Conservation (phyloP, 1,140 invertebrate genomes). For the Subanguina moxae region DNA sequence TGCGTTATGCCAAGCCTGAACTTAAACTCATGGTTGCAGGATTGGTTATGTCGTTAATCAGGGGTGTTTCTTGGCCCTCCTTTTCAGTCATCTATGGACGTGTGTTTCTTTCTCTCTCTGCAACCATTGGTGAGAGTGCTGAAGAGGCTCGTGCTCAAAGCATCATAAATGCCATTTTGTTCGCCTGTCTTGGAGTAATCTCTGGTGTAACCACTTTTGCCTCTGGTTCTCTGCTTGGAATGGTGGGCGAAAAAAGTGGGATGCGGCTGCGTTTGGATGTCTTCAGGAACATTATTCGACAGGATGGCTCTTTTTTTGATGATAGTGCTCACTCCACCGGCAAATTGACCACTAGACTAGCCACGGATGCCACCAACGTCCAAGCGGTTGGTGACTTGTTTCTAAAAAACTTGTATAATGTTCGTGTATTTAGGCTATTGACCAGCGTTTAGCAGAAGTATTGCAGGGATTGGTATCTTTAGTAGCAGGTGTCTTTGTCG, state of each 20-base stretch:
- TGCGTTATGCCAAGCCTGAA: slow-evolving; percentile 44
- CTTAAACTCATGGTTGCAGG: slow-evolving; percentile 18
- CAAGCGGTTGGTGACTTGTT: slow-evolving; percentile 60
- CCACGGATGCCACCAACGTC: slow-evolving; percentile 64
- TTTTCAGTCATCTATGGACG: slow-evolving; percentile 56
- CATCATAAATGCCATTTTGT: slow-evolving; percentile 8
- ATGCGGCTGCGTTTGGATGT: slow-evolving; percentile 26
- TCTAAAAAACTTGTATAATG: too few relatives aligned
- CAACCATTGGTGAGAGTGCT: slow-evolving; percentile 19
- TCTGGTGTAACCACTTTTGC: slow-evolving; percentile 37
- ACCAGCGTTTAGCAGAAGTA: slow-evolving; percentile 60
- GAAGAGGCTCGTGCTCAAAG: neutral
- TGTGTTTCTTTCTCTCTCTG: slow-evolving; percentile 42
- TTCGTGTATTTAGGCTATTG: slow-evolving; percentile 60
- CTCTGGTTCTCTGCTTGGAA: slow-evolving; percentile 47
- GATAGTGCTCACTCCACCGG: slow-evolving; percentile 62
- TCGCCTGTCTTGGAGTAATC: slow-evolving; percentile 14
- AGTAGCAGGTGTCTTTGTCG: slow-evolving; percentile 58
- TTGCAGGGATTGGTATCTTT: slow-evolving; percentile 62
- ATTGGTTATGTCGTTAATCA: slow-evolving; percentile 20
- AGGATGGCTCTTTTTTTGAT: slow-evolving; percentile 65
- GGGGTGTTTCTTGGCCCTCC: slow-evolving; percentile 51
- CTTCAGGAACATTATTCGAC: slow-evolving; percentile 60
- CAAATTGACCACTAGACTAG: slow-evolving; percentile 61
- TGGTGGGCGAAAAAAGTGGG: slow-evolving; percentile 46